A percentile compares a stretch with the other conserved stretches of the same genome.
phyloP scores from a whole-genome alignment of 2,113 vertebrate species.

The Psilopsiagon aymara region DNA sequence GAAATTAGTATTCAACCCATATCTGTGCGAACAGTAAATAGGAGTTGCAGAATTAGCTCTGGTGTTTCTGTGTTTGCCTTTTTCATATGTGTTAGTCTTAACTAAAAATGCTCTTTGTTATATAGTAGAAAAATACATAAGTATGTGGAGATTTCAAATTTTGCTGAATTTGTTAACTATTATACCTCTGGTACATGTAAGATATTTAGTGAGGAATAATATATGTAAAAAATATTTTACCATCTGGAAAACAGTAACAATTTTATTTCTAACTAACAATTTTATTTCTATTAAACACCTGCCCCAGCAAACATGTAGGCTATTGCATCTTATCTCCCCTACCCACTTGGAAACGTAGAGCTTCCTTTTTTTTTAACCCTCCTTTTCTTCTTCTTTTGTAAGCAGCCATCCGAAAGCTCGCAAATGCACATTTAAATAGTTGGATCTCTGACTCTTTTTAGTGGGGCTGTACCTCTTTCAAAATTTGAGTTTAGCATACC shows the following conservation, averaged over 20 bases:
- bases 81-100: background rate
- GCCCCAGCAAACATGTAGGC: background rate
- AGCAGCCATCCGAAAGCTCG: constrained; percentile 55
- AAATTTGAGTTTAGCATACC: constrained; percentile 82
- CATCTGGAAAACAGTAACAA: background rate
- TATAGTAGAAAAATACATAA: constrained; percentile 17
- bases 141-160: constrained; percentile 21
- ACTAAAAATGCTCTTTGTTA: constrained; percentile 17
- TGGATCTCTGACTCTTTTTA: constrained; percentile 68
- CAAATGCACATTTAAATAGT: constrained; percentile 68
- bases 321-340: constrained; percentile 30
- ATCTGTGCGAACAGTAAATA: background rate
- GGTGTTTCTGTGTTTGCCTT: constrained; percentile 5
- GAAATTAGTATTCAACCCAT: background rate
- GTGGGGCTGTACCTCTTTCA: constrained; percentile 70
- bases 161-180: constrained; percentile 10
- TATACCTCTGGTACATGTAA: background rate
- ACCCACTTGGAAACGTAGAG: constrained; percentile 5
- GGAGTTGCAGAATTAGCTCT: constrained; percentile 5
- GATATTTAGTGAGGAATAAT: background rate
- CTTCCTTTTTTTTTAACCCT: background rate
- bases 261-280: constrained; percentile 34
- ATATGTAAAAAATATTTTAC: background rate
- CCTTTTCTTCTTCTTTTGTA: background rate
- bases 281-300: constrained; percentile 60